Base-by-base conservation (phyloP, 1,140 invertebrate species). In the Drosophila subpulchrella region DNA sequence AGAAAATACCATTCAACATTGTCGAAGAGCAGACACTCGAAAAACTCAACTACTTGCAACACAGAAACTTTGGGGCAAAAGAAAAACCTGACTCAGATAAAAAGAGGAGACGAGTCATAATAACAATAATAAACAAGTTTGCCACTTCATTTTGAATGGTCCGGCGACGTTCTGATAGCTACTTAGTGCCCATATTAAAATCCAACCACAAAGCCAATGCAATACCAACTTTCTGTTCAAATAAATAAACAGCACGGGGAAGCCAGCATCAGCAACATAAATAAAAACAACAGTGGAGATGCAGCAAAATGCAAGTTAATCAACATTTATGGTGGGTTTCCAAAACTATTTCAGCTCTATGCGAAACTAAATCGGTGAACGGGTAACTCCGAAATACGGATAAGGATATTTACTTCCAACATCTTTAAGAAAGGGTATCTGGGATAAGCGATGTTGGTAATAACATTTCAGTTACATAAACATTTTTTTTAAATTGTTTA, bases 81-180 rank as follows among this genome's bases (percentile, higher is more conserved):
- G 60, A 71, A 70, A 70, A 63, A 36, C 60, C 44, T 20, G 6
- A 51, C 30, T 39, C 12, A 56, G 41, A 66, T 53, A 61, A 61
- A 53, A 36, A 66, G 61, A 71, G 65, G 59, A 61, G 54, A 46
- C 75, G 42, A 74, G 51, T 34, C 66, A 80, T 89, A 81, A 88
- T 89, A 89, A 88, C 80, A 88, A 89, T 88, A 84, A 89, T 71
- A 89, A 88, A 88, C 84, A 88, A 88, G 80, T 89, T 71, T 80
- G 80, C 84, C 84, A 88, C 84, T 88, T 88, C 84, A 88, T 84
- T 89, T 84, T 60, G 72, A 84, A 88, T 74, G 84, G 63, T 89
- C 77, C 73, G 48, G 55, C 68, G 77, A 77, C 44, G 61, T 71
- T 62, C 61, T 78, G 85, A 80, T 89, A 89, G 61, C 85, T 88